Base-by-base conservation (phyloP, 2,888 invertebrate genomes). In the Cenopis cana region DNA sequence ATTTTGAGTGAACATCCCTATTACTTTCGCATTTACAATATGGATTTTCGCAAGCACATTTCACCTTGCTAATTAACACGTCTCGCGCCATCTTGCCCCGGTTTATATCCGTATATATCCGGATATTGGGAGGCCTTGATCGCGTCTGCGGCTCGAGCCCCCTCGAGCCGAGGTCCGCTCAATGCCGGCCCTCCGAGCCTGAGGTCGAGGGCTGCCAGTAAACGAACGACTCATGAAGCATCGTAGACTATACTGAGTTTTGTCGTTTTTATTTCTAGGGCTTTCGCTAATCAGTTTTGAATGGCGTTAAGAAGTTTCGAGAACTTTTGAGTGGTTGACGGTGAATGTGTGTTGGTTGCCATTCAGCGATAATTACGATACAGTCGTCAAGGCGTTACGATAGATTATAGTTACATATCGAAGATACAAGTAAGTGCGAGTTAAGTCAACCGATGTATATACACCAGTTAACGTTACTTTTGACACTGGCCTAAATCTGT, bases 61-160 rank as follows among this genome's bases (percentile, higher is more conserved):
- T 11, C 20, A 12, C 14, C 9, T 14, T 38, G 57, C 38, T 20
- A 59, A 24, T 41, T 59, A 41, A 59, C 59, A 59, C n/a, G 59
- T 18, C 33, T 38, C 38, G 20, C 41, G 57, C 14, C 38, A 33
- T 41, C 41, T 41, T 14, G 41, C 4, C 12, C 41, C 46, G 46
- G 46, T 46, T 46, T 46, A 46, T 46, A 11, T 11, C 24, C 41
- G 41, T 41, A 10, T 41, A 41, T 38, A 59, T 59, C 59, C 41
- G 41, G 59, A 41, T 59, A 46, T 59, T 46, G 41, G 59, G 41
- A 59, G 59, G 41, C 59, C 59, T 59, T 59, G 59, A 59, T 59
- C 59, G 41, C 33, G 38, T 38, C 57, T 18, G 24, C 24, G 41
- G 12, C 3, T 41, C 41, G 14, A 59, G 59, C 41, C 41, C 59